Evolutionary conservation across 2,113 vertebrate genomes (phyloP), one percentile per base, ranked within the genome.

Genomic region (Enhydra lutris): DNA sequence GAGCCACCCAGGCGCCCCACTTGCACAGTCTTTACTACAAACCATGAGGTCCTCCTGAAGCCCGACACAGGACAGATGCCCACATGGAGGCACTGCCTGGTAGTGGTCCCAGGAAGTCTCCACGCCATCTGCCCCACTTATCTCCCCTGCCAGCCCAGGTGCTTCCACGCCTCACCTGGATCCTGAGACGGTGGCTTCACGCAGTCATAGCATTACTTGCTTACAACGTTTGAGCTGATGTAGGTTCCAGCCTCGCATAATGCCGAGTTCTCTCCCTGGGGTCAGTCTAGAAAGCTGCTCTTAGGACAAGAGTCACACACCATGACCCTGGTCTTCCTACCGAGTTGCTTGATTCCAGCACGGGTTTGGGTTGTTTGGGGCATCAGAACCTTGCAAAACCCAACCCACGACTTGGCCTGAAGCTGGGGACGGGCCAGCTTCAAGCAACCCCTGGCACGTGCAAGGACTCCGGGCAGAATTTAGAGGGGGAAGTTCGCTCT

Each of bases 101-200:
- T 8, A 10, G 29, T 0, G 23, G 47, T 26, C 88, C 57, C 8
- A 14, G n/a, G 79, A 71, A 52, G 83, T 8, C 14, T 8, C 39
- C 42, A 20, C 13, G 8, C 26, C 0, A 1, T 23, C 6, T 71
- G 65, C 24, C 50, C 59, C 26, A 9, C 45, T 50, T 29, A 26
- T 39, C 71, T 79, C 71, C 39, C 29, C 21, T 1, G 59, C 21
- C 29, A 0, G 26, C 24, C 61, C 11, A 0, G 65, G 71, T 0
- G 85, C 55, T 57, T 57, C 36, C 31, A 26, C 18, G 10, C 69
- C 74, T 71, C 69, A 7, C 55, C n/a, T 59, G 6, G 31, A 29
- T 34, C 47, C 4, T 7, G 8, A 83, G 73, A 80, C 20, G 3
- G 31, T 1, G 8, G 24, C 18, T 50, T n/a, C 29, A 13, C 63